These are phyloP conservation scores for Hylyphantes graminicola DNA, from an alignment of 1,140 invertebrate genomes.

Conservation along the genomic window DNA sequence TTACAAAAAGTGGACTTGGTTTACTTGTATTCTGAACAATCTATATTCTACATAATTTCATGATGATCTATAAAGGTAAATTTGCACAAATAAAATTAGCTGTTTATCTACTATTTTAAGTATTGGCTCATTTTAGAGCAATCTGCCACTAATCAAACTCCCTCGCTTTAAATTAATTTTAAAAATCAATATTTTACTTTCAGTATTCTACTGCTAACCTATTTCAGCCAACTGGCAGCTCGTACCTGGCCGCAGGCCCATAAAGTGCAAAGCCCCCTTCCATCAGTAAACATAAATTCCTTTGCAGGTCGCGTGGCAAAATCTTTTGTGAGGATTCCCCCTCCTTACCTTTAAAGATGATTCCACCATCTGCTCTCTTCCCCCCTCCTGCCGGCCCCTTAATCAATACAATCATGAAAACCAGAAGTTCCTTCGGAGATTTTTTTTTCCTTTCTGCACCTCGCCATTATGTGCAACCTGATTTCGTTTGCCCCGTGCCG, in stretches of 20 bases:
- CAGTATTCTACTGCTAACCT: neutral
- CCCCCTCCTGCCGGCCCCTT: conserved; percentile 7
- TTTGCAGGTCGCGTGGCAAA: conserved; percentile 35
- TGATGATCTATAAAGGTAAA: too few species aligned
- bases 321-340: conserved; percentile 1
- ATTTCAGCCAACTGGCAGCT: neutral
- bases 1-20: too few species aligned
- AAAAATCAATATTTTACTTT: neutral
- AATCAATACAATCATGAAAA: conserved; percentile 19
- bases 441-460: neutral
- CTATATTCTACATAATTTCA: too few species aligned
- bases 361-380: conserved; percentile 7
- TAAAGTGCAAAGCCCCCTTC: neutral
- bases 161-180: neutral
- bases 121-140: too few species aligned
- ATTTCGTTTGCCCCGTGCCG: neutral
- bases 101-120: too few species aligned
- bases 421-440: conserved; percentile 8
- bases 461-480: neutral
- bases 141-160: too few species aligned
- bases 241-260: neutral
- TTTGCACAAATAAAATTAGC: too few species aligned
- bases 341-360: neutral
- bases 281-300: neutral
- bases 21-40: too few species aligned